phyloP scores from a whole-genome alignment of 2,113 vertebrate species.

The Ciconia stormi region DNA sequence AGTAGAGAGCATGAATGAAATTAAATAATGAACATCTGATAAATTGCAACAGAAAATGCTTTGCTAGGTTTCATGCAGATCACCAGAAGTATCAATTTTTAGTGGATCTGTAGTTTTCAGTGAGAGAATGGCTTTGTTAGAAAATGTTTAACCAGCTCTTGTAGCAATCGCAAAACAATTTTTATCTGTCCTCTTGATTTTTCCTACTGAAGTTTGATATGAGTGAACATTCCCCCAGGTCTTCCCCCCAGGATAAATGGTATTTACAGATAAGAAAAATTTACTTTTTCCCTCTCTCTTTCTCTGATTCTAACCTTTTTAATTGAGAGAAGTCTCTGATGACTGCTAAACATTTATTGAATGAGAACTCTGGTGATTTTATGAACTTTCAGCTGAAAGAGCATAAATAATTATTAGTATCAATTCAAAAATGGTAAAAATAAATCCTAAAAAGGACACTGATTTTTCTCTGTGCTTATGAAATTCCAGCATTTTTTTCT shows the following conservation, averaged over 20 bases:
- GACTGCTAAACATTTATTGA: constrained; percentile 36
- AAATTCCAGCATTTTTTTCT: background rate
- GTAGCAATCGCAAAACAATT: background rate
- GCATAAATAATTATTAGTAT: constrained; percentile 14
- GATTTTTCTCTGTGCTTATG: background rate
- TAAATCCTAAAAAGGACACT: background rate
- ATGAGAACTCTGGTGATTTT: constrained; percentile 21
- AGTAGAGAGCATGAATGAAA: background rate
- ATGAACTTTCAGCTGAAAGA: constrained; percentile 13
- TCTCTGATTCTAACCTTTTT: background rate
- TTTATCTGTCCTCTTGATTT: background rate
- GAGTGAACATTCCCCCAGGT: background rate
- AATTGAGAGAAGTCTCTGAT: constrained; percentile 23
- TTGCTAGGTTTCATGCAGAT: background rate
- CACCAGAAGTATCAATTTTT: background rate
- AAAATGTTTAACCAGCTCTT: constrained; percentile 13
- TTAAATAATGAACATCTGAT: background rate
- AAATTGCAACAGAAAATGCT: background rate
- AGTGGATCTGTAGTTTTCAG: constrained; percentile 1
- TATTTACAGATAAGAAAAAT: constrained; percentile 32
- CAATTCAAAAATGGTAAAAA: background rate
- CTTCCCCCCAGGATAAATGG: background rate
- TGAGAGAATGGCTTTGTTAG: background rate
- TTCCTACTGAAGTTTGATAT: background rate
- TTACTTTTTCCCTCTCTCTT: background rate